These are phyloP conservation scores for Merops nubicus DNA, from an alignment of 2,113 vertebrate species.

Conservation along the genomic window DNA sequence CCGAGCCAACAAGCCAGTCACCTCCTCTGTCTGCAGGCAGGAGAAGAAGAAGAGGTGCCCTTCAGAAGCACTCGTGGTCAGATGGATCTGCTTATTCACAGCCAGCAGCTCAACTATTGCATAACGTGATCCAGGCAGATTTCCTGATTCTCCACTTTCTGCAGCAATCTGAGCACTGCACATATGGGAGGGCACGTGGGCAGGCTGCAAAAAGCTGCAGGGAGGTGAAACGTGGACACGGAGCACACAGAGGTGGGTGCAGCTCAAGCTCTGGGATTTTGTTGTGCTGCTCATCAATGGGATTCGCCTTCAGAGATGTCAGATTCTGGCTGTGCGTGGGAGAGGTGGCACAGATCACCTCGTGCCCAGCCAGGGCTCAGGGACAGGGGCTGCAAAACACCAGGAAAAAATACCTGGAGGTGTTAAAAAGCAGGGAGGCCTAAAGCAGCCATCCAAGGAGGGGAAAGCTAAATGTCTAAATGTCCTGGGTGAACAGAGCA, in stretches of 20 bases:
- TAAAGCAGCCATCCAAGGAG: not conserved
- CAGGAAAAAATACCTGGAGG: not conserved
- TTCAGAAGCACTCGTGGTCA: not conserved
- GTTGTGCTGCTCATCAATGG: fast-evolving
- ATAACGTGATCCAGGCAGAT: not conserved
- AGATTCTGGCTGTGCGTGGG: not conserved
- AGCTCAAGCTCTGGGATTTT: not conserved
- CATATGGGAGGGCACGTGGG: not conserved
- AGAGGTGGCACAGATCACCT: not conserved
- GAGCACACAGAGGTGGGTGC: not conserved
- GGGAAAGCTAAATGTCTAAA: not conserved
- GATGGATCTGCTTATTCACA: not conserved
- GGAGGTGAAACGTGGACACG: not conserved
- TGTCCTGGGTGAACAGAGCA: not conserved
- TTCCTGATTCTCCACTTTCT: not conserved
- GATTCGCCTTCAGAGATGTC: not conserved
- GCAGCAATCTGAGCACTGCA: fast-evolving
- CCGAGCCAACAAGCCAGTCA: not conserved
- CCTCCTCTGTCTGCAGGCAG: not conserved
- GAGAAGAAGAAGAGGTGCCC: not conserved
- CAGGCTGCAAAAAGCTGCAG: not conserved
- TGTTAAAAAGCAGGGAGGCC: not conserved
- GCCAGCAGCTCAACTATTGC: not conserved
- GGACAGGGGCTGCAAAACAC: fast-evolving
- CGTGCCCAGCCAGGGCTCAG: not conserved